Evolutionary conservation across 1,140 invertebrate species (phyloP).

Genomic region (Drosophila pseudoobscura): DNA sequence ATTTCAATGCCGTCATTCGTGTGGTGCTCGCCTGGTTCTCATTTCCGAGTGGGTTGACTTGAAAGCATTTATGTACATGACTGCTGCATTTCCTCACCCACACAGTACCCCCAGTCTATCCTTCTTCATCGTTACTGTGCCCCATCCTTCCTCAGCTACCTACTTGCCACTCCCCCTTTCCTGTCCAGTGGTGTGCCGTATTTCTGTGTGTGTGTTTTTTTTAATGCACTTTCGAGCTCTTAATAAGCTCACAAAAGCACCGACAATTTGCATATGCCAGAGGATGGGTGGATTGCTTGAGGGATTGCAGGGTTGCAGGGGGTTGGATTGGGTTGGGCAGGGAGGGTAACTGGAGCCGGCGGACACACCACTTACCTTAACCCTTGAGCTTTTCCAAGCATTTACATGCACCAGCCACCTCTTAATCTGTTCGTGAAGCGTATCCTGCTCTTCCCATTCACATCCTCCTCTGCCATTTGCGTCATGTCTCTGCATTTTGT

Average conservation of each 20-base stretch:
- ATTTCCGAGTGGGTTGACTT: constrained; percentile 56
- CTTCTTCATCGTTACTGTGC: neutral
- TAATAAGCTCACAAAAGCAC: constrained; percentile 76
- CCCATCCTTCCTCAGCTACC: neutral
- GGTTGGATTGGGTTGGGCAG: neutral
- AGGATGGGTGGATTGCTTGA: neutral
- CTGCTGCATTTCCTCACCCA: constrained; percentile 39
- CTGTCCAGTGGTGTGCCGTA: constrained; percentile 19
- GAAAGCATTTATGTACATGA: constrained; percentile 43
- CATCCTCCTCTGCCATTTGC: constrained; percentile 37
- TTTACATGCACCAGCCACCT: constrained; percentile 47
- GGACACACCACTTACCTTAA: constrained; percentile 60
- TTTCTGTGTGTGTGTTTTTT: constrained; percentile 44
- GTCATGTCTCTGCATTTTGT: constrained; percentile 21
- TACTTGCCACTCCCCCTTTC: constrained; percentile 4
- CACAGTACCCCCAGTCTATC: neutral
- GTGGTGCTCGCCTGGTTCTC: constrained; percentile 20
- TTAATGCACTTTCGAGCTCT: constrained; percentile 73
- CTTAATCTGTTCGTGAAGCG: constrained; percentile 5
- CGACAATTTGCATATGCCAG: constrained; percentile 60
- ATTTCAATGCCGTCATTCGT: constrained; percentile 50
- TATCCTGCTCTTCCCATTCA: constrained; percentile 21
- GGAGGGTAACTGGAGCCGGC: constrained; percentile 9
- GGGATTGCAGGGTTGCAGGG: too few relatives aligned
- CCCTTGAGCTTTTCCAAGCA: constrained; percentile 70